phyloP scores from a whole-genome alignment of 2,113 vertebrate species.

The Sphyrna mokarran region DNA sequence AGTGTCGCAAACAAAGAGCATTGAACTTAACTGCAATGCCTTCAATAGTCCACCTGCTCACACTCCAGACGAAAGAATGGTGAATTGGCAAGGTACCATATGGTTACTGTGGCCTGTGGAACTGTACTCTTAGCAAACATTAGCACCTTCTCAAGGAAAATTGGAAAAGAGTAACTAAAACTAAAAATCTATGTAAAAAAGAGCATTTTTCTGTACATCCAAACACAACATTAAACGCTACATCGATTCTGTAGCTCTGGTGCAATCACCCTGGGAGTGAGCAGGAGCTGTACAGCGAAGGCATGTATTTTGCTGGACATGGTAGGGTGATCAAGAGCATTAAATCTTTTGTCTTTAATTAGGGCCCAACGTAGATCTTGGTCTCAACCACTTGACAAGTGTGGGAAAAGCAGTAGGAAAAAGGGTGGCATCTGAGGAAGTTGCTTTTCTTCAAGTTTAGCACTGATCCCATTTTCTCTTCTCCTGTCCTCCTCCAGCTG shows the following conservation, averaged over 20 bases:
- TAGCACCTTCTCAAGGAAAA: not conserved
- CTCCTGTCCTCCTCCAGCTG: not conserved
- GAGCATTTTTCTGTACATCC: not conserved
- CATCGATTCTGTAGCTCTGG: not conserved
- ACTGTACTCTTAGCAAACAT: not conserved
- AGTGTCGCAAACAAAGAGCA: not conserved
- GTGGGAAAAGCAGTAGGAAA: constrained; percentile 24
- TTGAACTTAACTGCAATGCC: not conserved
- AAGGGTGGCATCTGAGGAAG: not conserved
- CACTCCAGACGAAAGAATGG: not conserved
- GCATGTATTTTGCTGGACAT: not conserved
- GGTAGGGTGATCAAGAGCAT: constrained; percentile 13
- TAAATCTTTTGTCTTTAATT: constrained; percentile 31
- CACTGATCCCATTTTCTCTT: not conserved
- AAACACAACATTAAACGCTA: not conserved
- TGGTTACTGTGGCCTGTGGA: not conserved
- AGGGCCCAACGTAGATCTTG: not conserved
- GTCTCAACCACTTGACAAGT: constrained; percentile 5
- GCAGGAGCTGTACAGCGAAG: not conserved
- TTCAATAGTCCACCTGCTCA: not conserved
- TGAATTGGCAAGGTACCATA: not conserved
- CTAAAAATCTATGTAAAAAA: not conserved
- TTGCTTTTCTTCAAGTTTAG: constrained; percentile 5
- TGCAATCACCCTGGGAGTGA: not conserved
- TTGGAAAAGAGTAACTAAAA: not conserved